phyloP scores from a whole-genome alignment of 2,888 invertebrate genomes.

The Acrobasis consociella region DNA sequence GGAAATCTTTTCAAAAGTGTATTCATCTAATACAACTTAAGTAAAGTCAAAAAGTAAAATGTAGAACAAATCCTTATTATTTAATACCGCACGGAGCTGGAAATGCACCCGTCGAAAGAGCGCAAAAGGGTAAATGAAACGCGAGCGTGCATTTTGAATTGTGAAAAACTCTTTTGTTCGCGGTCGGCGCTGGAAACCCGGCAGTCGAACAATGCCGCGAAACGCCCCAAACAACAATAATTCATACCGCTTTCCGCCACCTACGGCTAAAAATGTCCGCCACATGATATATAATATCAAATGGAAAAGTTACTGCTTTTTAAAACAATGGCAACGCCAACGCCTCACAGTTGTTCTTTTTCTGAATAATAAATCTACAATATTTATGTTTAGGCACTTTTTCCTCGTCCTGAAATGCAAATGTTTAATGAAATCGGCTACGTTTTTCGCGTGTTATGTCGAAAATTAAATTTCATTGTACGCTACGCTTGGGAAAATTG shows the following conservation, averaged over 20 bases:
- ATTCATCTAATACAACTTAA: conserved; percentile 45
- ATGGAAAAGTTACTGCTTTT: conserved; percentile 79
- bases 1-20: conserved; percentile 37
- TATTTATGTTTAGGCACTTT: conserved; percentile 45
- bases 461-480: conserved; percentile 19
- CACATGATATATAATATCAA: conserved; percentile 78
- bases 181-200: conserved; percentile 66
- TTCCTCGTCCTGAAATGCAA: conserved; percentile 23
- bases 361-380: conserved; percentile 61
- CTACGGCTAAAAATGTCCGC: conserved; percentile 83
- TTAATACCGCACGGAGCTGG: conserved; percentile 75
- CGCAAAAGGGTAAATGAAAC: conserved; percentile 82
- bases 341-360: conserved; percentile 56
- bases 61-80: conserved; percentile 74
- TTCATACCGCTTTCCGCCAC: conserved; percentile 82
- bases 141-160: conserved; percentile 79
- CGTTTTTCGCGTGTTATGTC: conserved; percentile 6
- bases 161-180: conserved; percentile 80
- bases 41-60: conserved; percentile 58
- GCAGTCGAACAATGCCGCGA: conserved; percentile 73
- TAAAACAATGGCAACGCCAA: conserved; percentile 74
- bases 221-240: conserved; percentile 81
- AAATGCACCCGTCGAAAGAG: conserved; percentile 76
- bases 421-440: conserved; percentile 21
- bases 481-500: conserved; percentile 25